Evolutionary conservation across 2,888 invertebrate species (phyloP).

Genomic region (Gortyna flavago): DNA sequence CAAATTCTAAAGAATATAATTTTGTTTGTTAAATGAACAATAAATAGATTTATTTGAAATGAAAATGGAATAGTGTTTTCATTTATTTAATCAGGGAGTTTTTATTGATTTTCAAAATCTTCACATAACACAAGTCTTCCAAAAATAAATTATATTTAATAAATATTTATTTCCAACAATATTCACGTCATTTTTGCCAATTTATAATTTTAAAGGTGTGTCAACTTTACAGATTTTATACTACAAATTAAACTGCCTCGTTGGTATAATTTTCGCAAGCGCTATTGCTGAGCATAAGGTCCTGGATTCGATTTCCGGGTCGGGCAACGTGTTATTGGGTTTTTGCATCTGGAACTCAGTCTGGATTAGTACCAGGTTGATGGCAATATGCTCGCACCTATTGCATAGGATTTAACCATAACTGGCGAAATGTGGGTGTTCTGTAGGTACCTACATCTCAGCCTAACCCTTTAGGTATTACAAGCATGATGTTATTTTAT

Average conservation of each 20-base stretch:
- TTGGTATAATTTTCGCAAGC: not conserved
- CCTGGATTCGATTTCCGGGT: not conserved
- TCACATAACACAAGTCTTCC: constrained; percentile 56
- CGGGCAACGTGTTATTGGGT: not conserved
- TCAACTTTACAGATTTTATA: not conserved
- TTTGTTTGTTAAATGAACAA: constrained; percentile 29
- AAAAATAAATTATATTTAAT: constrained; percentile 37
- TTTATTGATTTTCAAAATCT: constrained; percentile 26
- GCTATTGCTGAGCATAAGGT: not conserved
- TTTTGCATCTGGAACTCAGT: not conserved
- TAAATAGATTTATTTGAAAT: constrained; percentile 40
- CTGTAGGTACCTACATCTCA: not conserved
- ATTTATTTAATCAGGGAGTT: constrained; percentile 17
- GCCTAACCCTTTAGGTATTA: not conserved
- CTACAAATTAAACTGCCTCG: not conserved
- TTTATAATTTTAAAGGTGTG: constrained; percentile 28
- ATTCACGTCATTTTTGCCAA: constrained; percentile 2
- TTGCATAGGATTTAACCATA: not conserved
- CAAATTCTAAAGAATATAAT: constrained; percentile 4
- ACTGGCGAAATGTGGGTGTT: not conserved
- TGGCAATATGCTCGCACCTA: not conserved
- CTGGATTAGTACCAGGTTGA: not conserved
- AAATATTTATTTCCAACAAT: constrained; percentile 14
- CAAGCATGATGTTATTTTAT: not conserved
- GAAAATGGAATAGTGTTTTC: constrained; percentile 8